These are phyloP conservation scores for Eremobia ochroleuca DNA, from an alignment of 2,888 invertebrate genomes.

Conservation along the genomic window DNA sequence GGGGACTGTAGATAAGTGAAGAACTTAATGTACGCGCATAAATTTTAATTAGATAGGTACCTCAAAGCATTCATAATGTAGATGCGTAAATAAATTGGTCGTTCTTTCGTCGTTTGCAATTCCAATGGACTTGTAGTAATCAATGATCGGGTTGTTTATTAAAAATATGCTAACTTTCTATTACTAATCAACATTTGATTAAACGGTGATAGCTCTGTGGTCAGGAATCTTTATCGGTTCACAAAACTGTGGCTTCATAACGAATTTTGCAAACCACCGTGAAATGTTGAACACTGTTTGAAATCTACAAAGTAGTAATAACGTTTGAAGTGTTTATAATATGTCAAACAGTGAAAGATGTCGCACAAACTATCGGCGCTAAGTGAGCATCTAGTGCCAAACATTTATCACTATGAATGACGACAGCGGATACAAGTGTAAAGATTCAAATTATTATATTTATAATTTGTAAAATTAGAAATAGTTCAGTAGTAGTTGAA, in stretches of 20 bases:
- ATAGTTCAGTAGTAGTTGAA: too few relatives aligned
- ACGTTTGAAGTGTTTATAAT: slow-evolving; percentile 17
- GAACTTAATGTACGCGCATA: slow-evolving; percentile 77
- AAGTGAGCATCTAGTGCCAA: slow-evolving; percentile 45
- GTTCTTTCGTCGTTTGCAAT: slow-evolving; percentile 64
- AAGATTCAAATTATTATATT: too few relatives aligned
- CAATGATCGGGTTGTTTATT: slow-evolving; percentile 65
- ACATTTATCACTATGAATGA: slow-evolving; percentile 51
- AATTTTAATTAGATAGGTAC: slow-evolving; percentile 80
- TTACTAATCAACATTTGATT: slow-evolving; percentile 52
- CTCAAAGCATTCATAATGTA: slow-evolving; percentile 73
- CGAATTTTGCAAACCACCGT: background rate
- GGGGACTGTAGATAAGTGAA: slow-evolving; percentile 74
- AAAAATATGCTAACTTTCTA: slow-evolving; percentile 60
- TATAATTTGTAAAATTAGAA: slow-evolving; percentile 12
- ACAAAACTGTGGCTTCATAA: slow-evolving; percentile 8
- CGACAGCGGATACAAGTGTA: slow-evolving; percentile 35
- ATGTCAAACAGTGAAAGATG: slow-evolving; percentile 30
- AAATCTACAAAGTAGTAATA: slow-evolving; percentile 18
- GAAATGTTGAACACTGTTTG: slow-evolving; percentile 1
- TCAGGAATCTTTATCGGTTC: background rate
- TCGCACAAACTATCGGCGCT: slow-evolving; percentile 29
- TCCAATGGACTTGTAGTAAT: slow-evolving; percentile 64
- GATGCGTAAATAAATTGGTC: slow-evolving; percentile 74
- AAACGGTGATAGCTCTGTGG: slow-evolving; percentile 22